Evolutionary conservation across 1,140 invertebrate genomes (phyloP).

Genomic region (Drosophila setifemur): DNA sequence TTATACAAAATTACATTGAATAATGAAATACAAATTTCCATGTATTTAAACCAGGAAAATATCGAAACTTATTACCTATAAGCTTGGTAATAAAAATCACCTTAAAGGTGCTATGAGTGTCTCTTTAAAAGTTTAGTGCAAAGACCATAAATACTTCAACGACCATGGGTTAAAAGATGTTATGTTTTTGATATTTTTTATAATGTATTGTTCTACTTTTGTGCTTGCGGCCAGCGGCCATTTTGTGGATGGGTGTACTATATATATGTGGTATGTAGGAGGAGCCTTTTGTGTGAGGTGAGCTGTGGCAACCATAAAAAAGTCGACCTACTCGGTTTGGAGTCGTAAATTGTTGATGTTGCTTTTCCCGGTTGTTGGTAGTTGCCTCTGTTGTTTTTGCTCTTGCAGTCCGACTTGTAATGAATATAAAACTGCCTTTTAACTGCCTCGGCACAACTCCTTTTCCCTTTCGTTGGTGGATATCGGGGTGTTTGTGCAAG

Average conservation of each 20-base stretch:
- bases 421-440: slow-evolving; percentile 72
- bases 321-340: slow-evolving; percentile 37
- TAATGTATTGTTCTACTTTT: no score
- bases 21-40: no score
- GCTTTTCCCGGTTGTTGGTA: slow-evolving; percentile 55
- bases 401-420: slow-evolving; percentile 45
- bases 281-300: slow-evolving; percentile 23
- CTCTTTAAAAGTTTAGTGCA: not conserved
- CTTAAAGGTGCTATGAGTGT: no score
- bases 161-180: not conserved
- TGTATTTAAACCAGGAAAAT: no score
- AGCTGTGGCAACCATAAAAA: slow-evolving; percentile 50
- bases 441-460: slow-evolving; percentile 46
- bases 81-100: no score
- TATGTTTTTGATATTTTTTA: slow-evolving; percentile 10
- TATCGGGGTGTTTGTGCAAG: slow-evolving; percentile 19
- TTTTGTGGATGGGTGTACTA: no score
- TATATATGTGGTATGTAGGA: not conserved
- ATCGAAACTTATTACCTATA: no score
- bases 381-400: slow-evolving; percentile 25
- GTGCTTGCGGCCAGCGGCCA: slow-evolving; percentile 18
- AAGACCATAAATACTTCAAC: not conserved
- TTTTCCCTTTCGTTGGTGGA: not conserved
- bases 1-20: no score
- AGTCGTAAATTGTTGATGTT: slow-evolving; percentile 68